Percentiles rank a stretch among this genome's conserved stretches.
Evolutionary conservation across 2,888 invertebrate genomes (phyloP).

Genomic region (Masnerella sp.): DNA sequence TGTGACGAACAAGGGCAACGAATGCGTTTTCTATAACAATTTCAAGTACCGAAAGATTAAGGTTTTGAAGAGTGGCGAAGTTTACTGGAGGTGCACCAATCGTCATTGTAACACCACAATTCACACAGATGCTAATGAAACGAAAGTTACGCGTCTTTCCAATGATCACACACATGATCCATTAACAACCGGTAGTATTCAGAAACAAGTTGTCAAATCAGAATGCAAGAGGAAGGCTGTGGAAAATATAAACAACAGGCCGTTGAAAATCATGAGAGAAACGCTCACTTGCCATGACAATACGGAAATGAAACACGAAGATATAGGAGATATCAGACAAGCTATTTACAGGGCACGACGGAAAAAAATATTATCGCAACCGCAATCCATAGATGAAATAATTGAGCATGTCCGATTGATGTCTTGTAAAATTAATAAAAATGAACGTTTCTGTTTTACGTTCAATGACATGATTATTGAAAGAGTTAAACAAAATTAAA

Average conservation of each 20-base stretch:
- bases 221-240: conserved; percentile 21
- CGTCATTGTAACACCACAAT: conserved; percentile 18
- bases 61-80: conserved; percentile 16
- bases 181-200: conserved; percentile 18
- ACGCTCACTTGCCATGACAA: not conserved
- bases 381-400: conserved; percentile 1
- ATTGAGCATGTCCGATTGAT: conserved; percentile 14
- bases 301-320: conserved; percentile 14
- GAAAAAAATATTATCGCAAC: conserved; percentile 15
- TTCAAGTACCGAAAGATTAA: conserved; percentile 15
- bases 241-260: conserved; percentile 10
- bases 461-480: conserved; percentile 26
- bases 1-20: conserved; percentile 20
- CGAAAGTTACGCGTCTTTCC: conserved; percentile 3
- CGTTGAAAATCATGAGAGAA: conserved; percentile 14
- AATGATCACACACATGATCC: conserved; percentile 14
- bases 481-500: conserved; percentile 3
- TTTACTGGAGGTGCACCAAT: conserved; percentile 20
- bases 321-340: conserved; percentile 21
- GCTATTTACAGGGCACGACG: conserved; percentile 17
- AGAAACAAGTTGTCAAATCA: conserved; percentile 17
- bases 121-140: conserved; percentile 12
- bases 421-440: conserved; percentile 10
- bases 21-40: conserved; percentile 24
- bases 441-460: conserved; percentile 1